Percentiles rank a stretch among this genome's conserved stretches.
Conservation (phyloP, 1,140 invertebrate species). For the Anthonomus grandis region DNA sequence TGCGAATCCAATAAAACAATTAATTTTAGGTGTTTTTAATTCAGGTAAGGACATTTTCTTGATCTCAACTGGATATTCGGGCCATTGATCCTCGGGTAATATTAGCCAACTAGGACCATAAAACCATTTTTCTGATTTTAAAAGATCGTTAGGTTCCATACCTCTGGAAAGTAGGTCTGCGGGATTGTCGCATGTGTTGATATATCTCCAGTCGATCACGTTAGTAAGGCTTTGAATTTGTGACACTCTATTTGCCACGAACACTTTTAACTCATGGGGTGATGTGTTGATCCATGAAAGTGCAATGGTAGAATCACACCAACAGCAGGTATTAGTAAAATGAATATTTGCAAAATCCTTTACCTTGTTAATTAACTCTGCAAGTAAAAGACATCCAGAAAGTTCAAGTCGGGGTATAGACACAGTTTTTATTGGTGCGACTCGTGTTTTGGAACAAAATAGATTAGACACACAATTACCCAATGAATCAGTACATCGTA, state of each 20-base stretch:
- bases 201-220: conserved; percentile 46
- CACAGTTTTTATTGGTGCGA: conserved; percentile 33
- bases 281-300: conserved; percentile 45
- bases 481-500: conserved; percentile 13
- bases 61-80: too few relatives aligned
- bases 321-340: too few relatives aligned
- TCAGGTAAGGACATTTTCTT: too few relatives aligned
- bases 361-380: too few relatives aligned
- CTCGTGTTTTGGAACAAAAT: conserved; percentile 29
- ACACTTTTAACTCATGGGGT: conserved; percentile 41
- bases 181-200: conserved; percentile 47
- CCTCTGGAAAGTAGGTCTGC: conserved; percentile 47
- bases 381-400: too few relatives aligned
- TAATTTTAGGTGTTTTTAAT: too few relatives aligned
- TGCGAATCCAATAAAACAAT: too few relatives aligned
- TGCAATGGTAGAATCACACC: conserved; percentile 49
- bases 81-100: too few relatives aligned
- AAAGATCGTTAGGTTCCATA: conserved; percentile 18
- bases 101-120: too few relatives aligned
- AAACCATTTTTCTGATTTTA: conserved; percentile 38
- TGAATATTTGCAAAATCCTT: too few relatives aligned
- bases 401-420: conserved; percentile 35
- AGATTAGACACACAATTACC: conserved; percentile 15
- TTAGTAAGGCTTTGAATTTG: conserved; percentile 39
- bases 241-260: conserved; percentile 47